Conservation (phyloP, 2,797 vertebrate species). For the Ara ararauna region DNA sequence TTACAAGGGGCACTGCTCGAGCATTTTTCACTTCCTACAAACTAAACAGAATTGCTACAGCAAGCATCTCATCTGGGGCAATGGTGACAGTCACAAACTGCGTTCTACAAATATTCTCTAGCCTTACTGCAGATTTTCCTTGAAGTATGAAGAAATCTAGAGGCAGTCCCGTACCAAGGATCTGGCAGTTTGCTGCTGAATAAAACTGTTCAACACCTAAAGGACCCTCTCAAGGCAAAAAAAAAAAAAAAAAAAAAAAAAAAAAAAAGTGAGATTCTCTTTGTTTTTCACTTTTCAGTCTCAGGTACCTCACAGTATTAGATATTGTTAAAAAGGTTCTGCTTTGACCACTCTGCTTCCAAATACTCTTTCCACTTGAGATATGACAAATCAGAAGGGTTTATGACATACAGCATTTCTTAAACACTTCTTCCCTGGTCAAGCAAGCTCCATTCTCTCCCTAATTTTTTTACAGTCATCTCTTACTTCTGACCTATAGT, state of each 20-base stretch:
- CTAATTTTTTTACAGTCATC: not conserved
- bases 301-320: not conserved
- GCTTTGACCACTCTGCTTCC: not conserved
- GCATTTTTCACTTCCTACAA: slow-evolving; percentile 8
- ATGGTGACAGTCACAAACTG: not conserved
- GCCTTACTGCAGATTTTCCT: not conserved
- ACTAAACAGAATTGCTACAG: not conserved
- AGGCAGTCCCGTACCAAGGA: not conserved
- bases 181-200: not conserved
- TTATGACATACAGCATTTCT: not conserved
- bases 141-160: not conserved
- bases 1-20: not conserved
- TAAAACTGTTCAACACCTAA: not conserved
- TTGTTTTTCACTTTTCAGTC: not conserved
- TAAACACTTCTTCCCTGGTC: not conserved
- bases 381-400: not conserved
- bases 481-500: not conserved
- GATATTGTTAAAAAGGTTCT: not conserved
- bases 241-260: not conserved
- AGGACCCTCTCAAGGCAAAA: not conserved
- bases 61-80: not conserved
- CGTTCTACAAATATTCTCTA: not conserved
- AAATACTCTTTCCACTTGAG: not conserved
- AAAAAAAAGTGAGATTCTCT: not conserved
- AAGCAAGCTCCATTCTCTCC: not conserved